Percentiles rank a stretch among this genome's conserved stretches.
Evolutionary conservation across 2,888 invertebrate species (phyloP).

Genomic region (Conops quadrifasciatus): DNA sequence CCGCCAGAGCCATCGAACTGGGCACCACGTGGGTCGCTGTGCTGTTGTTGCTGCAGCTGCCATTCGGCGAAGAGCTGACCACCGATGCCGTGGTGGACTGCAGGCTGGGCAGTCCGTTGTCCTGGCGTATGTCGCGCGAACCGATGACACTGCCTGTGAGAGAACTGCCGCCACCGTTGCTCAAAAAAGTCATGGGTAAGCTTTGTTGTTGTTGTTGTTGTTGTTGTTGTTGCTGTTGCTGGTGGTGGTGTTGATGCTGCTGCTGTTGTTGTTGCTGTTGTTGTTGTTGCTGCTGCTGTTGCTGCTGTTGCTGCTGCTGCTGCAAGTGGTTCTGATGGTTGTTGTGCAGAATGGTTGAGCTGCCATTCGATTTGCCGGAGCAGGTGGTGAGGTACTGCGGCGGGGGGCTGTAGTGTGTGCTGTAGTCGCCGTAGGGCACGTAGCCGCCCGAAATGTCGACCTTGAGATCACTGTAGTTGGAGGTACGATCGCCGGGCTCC

Average conservation of each 20-base stretch:
- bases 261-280: conserved; percentile 50
- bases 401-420: conserved; percentile 88
- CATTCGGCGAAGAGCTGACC: conserved; percentile 65
- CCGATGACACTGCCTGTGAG: conserved; percentile 63
- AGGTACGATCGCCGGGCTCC: conserved; percentile 80
- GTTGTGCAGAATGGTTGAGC: conserved; percentile 59
- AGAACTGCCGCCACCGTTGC: conserved; percentile 56
- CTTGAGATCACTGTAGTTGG: conserved; percentile 92
- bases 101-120: conserved; percentile 63
- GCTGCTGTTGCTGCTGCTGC: conserved; percentile 57
- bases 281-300: conserved; percentile 53
- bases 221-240: conserved; percentile 48
- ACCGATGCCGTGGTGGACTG: conserved; percentile 63
- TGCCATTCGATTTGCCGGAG: conserved; percentile 62
- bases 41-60: conserved; percentile 63
- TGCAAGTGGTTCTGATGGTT: conserved; percentile 60
- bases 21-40: conserved; percentile 59
- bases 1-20: conserved; percentile 59
- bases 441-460: conserved; percentile 80
- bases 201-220: conserved; percentile 48
- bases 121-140: conserved; percentile 63
- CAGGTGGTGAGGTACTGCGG: conserved; percentile 65
- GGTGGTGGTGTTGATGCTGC: conserved; percentile 50
- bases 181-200: conserved; percentile 63
- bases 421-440: conserved; percentile 84